These are phyloP conservation scores for Corythornis cristatus DNA, from an alignment of 2,113 vertebrate species.

Conservation along the genomic window DNA sequence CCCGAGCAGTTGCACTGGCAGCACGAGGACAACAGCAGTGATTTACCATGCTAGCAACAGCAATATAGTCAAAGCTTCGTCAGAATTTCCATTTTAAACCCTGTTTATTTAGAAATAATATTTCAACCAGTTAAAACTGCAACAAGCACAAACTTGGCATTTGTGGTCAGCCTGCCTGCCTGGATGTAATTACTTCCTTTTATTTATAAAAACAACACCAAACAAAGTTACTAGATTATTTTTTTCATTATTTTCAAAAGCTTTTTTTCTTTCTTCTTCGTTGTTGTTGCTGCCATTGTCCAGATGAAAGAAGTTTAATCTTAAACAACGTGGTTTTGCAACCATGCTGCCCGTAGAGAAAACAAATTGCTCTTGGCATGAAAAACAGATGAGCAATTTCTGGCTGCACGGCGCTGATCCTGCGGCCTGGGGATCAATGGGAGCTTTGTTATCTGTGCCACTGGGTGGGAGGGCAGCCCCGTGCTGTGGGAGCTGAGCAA, in stretches of 20 bases:
- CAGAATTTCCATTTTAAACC: slow-evolving; percentile 68
- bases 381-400: slow-evolving; percentile 48
- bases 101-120: slow-evolving; percentile 66
- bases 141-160: slow-evolving; percentile 55
- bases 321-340: slow-evolving; percentile 41
- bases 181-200: slow-evolving; percentile 57
- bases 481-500: neutral
- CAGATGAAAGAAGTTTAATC: slow-evolving; percentile 51
- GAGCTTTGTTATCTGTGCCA: neutral
- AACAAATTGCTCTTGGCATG: slow-evolving; percentile 45
- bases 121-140: slow-evolving; percentile 53
- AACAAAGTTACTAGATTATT: neutral
- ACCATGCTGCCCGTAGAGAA: slow-evolving; percentile 19
- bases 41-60: slow-evolving; percentile 31
- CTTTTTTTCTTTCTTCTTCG: neutral
- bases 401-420: neutral
- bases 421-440: neutral
- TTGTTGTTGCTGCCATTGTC: slow-evolving; percentile 28
- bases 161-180: slow-evolving; percentile 20
- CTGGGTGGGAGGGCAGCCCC: rapidly evolving
- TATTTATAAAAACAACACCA: neutral
- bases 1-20: slow-evolving; percentile 16
- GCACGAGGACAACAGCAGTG: slow-evolving; percentile 25
- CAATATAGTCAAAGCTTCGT: neutral
- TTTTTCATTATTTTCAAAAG: slow-evolving; percentile 49